A percentile compares a stretch with the other conserved stretches of the same genome.
Evolutionary conservation across 2,113 vertebrate species (phyloP).

Genomic region (Eurystomus gularis): DNA sequence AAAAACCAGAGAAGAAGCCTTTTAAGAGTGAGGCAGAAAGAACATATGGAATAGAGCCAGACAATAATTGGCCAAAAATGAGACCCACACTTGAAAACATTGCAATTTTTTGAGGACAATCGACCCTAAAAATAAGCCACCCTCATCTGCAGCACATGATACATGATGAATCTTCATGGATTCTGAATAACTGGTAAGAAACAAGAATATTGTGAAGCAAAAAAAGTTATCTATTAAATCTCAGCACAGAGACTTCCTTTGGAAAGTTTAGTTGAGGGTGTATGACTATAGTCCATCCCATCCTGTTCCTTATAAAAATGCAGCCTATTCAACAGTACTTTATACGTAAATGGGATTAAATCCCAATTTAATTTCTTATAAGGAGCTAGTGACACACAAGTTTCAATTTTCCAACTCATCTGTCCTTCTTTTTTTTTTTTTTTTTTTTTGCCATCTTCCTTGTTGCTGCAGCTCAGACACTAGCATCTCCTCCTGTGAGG

Average conservation of each 20-base stretch:
- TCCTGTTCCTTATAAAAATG: not conserved
- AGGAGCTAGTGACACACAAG: not conserved
- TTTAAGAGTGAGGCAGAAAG: not conserved
- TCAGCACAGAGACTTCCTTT: not conserved
- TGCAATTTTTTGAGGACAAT: not conserved
- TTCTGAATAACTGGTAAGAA: not conserved
- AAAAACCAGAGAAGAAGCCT: not conserved
- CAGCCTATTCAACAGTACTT: not conserved
- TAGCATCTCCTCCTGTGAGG: not conserved
- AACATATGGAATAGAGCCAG: not conserved
- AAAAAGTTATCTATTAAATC: not conserved
- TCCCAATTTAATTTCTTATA: not conserved
- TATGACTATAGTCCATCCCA: not conserved
- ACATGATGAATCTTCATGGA: not conserved
- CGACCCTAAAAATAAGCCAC: not conserved
- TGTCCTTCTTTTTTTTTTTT: not conserved
- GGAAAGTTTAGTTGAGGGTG: not conserved
- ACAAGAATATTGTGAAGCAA: not conserved
- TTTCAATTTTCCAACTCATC: not conserved
- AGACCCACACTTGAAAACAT: not conserved
- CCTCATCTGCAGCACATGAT: not conserved
- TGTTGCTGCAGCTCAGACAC: fast-evolving
- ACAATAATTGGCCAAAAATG: not conserved
- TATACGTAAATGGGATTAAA: not conserved
- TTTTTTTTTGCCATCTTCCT: not conserved